These are phyloP conservation scores for Speoplatyrhinus poulsoni DNA, from an alignment of 2,113 vertebrate species.

Conservation along the genomic window DNA sequence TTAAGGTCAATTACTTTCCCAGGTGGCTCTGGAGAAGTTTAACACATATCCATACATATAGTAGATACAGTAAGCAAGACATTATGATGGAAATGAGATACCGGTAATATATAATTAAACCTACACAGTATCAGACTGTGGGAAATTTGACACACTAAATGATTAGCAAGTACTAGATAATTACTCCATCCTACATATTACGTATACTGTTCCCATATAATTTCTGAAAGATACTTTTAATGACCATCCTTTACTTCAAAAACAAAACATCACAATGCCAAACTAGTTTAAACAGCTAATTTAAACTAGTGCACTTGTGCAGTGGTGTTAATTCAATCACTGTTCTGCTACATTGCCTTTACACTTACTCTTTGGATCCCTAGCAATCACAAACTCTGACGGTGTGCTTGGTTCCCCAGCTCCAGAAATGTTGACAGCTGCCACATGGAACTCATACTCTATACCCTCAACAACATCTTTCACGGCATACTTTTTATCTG, in stretches of 20 bases:
- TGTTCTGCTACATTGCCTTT: neutral
- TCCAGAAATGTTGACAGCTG: conserved; percentile 83
- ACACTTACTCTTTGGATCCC: conserved; percentile 83
- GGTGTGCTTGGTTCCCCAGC: conserved; percentile 80
- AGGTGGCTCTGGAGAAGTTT: conserved; percentile 73
- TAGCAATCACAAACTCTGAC: conserved; percentile 76
- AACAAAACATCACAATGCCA: too few relatives aligned
- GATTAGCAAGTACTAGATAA: too few relatives aligned
- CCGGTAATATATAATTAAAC: neutral
- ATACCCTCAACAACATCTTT: conserved; percentile 78
- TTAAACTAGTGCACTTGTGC: neutral
- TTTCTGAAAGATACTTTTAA: too few relatives aligned
- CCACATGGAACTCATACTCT: conserved; percentile 87
- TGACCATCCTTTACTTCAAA: too few relatives aligned
- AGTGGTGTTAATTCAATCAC: neutral
- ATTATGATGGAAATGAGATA: neutral
- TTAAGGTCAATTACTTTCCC: conserved; percentile 80
- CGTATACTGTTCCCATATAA: too few relatives aligned
- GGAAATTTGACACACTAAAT: too few relatives aligned
- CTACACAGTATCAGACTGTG: too few relatives aligned
- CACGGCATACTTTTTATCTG: conserved; percentile 79
- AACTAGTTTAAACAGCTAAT: neutral
- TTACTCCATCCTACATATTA: too few relatives aligned
- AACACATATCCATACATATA: neutral
- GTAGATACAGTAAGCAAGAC: neutral